Evolutionary conservation across 2,113 vertebrate genomes (phyloP).

Genomic region (Thunnus maccoyii): DNA sequence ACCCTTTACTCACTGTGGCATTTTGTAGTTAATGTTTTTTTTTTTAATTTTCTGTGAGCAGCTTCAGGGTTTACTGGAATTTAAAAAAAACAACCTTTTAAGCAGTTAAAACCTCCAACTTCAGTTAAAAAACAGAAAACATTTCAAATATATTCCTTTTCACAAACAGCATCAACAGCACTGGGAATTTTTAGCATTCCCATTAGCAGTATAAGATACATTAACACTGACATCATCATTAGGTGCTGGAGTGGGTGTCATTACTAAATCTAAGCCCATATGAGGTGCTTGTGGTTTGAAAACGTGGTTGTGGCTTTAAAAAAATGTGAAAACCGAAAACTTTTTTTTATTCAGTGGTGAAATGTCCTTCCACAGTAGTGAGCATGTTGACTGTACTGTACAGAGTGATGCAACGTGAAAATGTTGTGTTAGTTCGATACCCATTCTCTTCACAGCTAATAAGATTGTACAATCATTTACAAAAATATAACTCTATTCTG

Average conservation of each 20-base stretch:
- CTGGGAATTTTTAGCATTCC: conserved; percentile 22
- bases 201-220: conserved; percentile 44
- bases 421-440: conserved; percentile 29
- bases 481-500: conserved; percentile 87
- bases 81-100: conserved; percentile 13
- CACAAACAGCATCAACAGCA: conserved; percentile 54
- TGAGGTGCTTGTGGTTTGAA: conserved; percentile 39
- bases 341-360: conserved; percentile 17
- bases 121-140: conserved; percentile 38
- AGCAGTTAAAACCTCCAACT: conserved; percentile 31
- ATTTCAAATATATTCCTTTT: conserved; percentile 31
- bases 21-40: conserved; percentile 11
- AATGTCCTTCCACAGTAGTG: conserved; percentile 5
- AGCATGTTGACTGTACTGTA: conserved; percentile 29
- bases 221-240: conserved; percentile 75
- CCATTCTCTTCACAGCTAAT: conserved; percentile 54
- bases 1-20: conserved; percentile 30
- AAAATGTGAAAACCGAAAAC: not conserved
- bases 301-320: conserved; percentile 16
- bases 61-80: conserved; percentile 11
- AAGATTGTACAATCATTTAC: conserved; percentile 77
- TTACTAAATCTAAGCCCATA: conserved; percentile 20
- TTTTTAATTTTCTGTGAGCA: conserved; percentile 30
- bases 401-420: conserved; percentile 35
- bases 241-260: conserved; percentile 43